A percentile compares a stretch with the other conserved stretches of the same genome.
Evolutionary conservation across 2,113 vertebrate genomes (phyloP).

Genomic region (Eleginops maclovinus): DNA sequence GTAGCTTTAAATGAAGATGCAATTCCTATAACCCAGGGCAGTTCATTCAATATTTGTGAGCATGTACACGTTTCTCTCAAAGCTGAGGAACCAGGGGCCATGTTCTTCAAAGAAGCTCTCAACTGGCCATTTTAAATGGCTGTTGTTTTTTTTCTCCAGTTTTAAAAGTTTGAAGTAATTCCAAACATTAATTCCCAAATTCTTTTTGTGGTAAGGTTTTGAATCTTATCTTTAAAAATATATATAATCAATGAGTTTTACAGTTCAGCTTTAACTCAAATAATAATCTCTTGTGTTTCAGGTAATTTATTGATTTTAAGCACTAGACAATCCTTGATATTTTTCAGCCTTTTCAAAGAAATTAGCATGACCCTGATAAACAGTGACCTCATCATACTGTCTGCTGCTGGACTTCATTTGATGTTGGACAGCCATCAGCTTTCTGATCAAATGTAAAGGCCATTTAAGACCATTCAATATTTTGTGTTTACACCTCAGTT

Average conservation of each 20-base stretch:
- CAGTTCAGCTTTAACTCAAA: neutral
- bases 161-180: slow-evolving; percentile 36
- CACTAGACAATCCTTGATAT: neutral
- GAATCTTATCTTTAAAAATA: neutral
- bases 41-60: slow-evolving; percentile 70
- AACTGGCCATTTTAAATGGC: slow-evolving; percentile 49
- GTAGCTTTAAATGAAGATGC: slow-evolving; percentile 77
- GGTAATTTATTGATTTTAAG: neutral
- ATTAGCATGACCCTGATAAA: neutral
- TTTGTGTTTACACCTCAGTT: slow-evolving; percentile 2
- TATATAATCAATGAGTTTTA: neutral
- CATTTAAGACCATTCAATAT: neutral
- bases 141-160: slow-evolving; percentile 25
- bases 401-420: slow-evolving; percentile 3
- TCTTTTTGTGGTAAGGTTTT: slow-evolving; percentile 9
- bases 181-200: slow-evolving; percentile 1
- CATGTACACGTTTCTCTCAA: slow-evolving; percentile 53
- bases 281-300: neutral
- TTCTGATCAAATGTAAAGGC: slow-evolving; percentile 25
- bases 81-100: slow-evolving; percentile 36
- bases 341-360: neutral
- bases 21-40: slow-evolving; percentile 64
- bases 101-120: slow-evolving; percentile 51
- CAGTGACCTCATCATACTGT: neutral
- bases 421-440: slow-evolving; percentile 3